Base-by-base conservation (phyloP, 1,140 invertebrate species). In the Neodiprion lecontei region DNA sequence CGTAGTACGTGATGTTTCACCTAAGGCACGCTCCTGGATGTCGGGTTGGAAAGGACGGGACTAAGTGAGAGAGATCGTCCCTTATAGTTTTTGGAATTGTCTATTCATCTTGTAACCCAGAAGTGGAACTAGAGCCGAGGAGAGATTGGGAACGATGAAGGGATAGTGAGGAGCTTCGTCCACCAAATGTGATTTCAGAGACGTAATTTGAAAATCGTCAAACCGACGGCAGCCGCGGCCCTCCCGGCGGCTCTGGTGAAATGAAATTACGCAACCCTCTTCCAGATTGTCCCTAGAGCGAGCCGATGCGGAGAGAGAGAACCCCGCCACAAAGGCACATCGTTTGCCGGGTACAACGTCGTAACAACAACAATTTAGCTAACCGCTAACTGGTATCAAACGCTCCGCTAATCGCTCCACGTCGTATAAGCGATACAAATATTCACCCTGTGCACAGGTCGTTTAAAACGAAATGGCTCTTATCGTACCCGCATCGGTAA, bases 221-320 rank as follows among this genome's bases (percentile, higher is more conserved):
- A 77, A 65, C 78, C 80, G 79, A 85, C 85, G 85, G 86, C 85
- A 85, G 85, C 84, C 83, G 81, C 86, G 83, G 87, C 88, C 86
- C 88, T 88, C 86, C 53, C 87, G 87, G 86, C 86, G 86, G 86
- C 53, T 14, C 87, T 82, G 83, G 85, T 83, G 80, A 89, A 88
- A 89, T 89, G 86, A 88, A 89, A 88, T 89, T 88, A 89, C 83
- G 80, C 83, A 83, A 87, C 87, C 88, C 87, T 87, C 82, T 79
- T 74, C 79, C 75, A 71, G 74, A 75, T 79, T 75, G 76, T 72
- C 70, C 23, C 40, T 72, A 40, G 28, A 40, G 65, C 66, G 12
- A 65, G 9, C n/a, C 53, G 53, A 14, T 61, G 11, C 53, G 53
- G 11, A 61, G 11, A 61, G 28, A 40, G 28, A 40, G 79, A 69